Percentiles rank a stretch among this genome's conserved stretches.
phyloP scores from a whole-genome alignment of 1,140 invertebrate genomes.

The Heliconius hermathena region DNA sequence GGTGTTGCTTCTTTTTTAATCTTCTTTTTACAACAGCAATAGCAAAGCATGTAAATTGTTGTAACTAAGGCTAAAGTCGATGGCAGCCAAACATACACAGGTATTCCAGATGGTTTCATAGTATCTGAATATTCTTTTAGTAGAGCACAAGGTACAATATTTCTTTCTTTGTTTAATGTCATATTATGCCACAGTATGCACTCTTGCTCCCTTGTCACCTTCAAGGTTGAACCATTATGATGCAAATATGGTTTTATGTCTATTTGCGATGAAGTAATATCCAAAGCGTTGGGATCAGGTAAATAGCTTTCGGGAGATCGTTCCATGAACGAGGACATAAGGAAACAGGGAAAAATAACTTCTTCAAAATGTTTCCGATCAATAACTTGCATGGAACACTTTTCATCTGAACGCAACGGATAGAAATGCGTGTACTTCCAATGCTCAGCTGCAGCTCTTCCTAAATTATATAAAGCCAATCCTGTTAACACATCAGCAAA shows the following conservation, averaged over 20 bases:
- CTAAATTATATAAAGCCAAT: constrained; percentile 69
- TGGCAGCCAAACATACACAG: constrained; percentile 71
- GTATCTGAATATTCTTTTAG: constrained; percentile 68
- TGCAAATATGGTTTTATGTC: constrained; percentile 58
- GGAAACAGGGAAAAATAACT: constrained; percentile 60
- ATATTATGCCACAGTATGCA: constrained; percentile 71
- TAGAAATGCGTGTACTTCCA: constrained; percentile 56
- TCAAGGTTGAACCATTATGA: constrained; percentile 49
- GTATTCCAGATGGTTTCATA: constrained; percentile 66
- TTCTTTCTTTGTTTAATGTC: constrained; percentile 52
- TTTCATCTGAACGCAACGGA: constrained; percentile 50
- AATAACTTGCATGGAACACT: constrained; percentile 67
- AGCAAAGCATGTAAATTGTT: constrained; percentile 55
- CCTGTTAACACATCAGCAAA: constrained; percentile 62
- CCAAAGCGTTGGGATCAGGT: constrained; percentile 46
- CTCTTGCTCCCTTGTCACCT: constrained; percentile 60
- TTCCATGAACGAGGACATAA: constrained; percentile 67
- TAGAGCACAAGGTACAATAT: constrained; percentile 61
- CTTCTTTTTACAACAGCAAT: constrained; percentile 56
- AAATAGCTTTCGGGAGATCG: constrained; percentile 44
- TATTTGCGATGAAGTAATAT: constrained; percentile 62
- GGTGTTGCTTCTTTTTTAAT: constrained; percentile 58
- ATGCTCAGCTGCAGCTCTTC: constrained; percentile 54
- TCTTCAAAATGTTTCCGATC: constrained; percentile 61
- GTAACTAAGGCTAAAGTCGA: constrained; percentile 53